A percentile compares a stretch with the other conserved stretches of the same genome.
Conservation (phyloP, 2,113 vertebrate species). For the Lota lota region DNA sequence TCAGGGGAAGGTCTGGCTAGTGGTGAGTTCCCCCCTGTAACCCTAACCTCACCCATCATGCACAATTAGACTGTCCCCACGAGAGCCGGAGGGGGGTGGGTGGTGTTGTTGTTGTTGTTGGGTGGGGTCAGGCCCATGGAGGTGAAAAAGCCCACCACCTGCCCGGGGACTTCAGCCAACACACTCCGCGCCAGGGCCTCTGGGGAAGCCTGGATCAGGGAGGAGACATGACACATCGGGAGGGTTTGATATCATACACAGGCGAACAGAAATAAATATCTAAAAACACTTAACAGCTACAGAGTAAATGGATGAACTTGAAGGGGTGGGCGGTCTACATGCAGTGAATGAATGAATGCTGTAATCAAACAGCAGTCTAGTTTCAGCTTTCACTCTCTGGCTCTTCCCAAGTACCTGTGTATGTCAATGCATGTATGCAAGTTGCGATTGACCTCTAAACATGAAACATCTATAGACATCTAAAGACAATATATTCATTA, state of each 20-base stretch:
- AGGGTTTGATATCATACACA: background rate
- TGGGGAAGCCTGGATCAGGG: constrained; percentile 47
- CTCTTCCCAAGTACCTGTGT: no score
- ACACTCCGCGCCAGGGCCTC: constrained; percentile 71
- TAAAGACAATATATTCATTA: no score
- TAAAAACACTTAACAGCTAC: background rate
- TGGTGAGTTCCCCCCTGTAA: no score
- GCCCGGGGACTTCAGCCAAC: constrained; percentile 72
- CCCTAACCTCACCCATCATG: background rate
- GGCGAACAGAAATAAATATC: background rate
- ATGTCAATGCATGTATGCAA: no score
- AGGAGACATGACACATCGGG: background rate
- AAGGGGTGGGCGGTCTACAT: background rate
- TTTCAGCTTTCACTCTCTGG: background rate
- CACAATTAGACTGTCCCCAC: constrained; percentile 27
- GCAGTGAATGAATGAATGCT: no score
- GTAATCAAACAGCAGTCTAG: background rate
- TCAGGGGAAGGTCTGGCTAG: background rate
- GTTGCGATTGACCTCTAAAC: no score
- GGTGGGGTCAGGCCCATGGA: constrained; percentile 66
- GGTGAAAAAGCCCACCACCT: constrained; percentile 68
- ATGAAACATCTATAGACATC: no score
- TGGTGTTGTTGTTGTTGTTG: constrained; percentile 9
- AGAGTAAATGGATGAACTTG: no score
- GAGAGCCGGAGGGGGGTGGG: constrained; percentile 31